Conservation (phyloP, 2,797 vertebrate genomes). For the Threskiornis aethiopicus region DNA sequence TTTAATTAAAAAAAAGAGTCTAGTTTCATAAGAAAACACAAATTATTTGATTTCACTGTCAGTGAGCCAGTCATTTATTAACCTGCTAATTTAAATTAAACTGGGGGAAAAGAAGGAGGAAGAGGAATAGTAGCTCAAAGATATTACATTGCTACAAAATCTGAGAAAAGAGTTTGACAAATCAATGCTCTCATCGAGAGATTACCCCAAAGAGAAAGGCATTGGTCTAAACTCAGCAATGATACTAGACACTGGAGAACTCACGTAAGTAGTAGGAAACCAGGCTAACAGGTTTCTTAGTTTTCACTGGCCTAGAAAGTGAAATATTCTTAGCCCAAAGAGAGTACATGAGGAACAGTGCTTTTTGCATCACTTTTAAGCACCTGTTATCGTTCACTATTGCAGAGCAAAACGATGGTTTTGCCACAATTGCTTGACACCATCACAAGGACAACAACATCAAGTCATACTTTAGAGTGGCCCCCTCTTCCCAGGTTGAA, state of each 20-base stretch:
- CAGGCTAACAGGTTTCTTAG: background rate
- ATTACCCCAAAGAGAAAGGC: background rate
- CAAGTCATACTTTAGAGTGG: background rate
- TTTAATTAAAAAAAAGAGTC: background rate
- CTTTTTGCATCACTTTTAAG: background rate
- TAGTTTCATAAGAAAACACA: background rate
- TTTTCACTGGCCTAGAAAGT: background rate
- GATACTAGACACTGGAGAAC: background rate
- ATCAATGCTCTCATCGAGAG: background rate
- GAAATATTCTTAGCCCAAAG: background rate
- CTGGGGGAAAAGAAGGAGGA: background rate
- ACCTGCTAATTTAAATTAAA: background rate
- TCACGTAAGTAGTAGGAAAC: background rate
- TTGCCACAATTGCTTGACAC: fast-evolving
- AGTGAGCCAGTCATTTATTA: background rate
- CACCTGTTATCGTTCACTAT: background rate
- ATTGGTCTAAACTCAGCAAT: background rate
- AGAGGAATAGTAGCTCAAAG: background rate
- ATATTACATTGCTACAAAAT: background rate
- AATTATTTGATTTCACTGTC: background rate
- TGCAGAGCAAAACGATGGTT: background rate
- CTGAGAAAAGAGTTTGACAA: background rate
- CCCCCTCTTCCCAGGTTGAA: fast-evolving
- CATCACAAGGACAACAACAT: background rate
- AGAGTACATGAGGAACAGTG: background rate